Base-by-base conservation (phyloP, 2,888 invertebrate species). In the Vandiemenella viatica region DNA sequence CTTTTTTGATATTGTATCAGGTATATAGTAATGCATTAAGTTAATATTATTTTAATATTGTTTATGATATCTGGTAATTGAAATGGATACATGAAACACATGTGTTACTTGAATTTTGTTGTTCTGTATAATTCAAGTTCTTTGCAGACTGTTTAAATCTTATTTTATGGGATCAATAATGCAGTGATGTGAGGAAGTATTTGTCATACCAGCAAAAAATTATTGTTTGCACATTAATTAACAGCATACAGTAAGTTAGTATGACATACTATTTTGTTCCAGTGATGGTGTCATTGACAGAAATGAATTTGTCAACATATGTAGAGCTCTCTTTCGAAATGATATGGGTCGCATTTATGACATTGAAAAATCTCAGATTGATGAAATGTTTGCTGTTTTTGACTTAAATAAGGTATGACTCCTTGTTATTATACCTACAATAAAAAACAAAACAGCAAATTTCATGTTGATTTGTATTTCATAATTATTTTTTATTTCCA, bases 321-420 rank as follows among this genome's bases (percentile, higher is more conserved):
- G 87, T 65, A 80, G 85, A 56, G 87, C 89, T 0, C 66, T 91
- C 46, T 90, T 91, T 67, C 79, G 89, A 19, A 88, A 89, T 62
- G 87, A 86, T 61, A 79, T 79, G 58, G 89, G 89, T 1, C 83
- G 83, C 66, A 81, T 89, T 58, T 90, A 90, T 65, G 76, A 77
- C 10, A 68, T 90, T 53, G 75, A 83, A 0, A 76, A 80, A 51
- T 76, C 79, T 46, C 76, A 79, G 56, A 72, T 86, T 41, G 69
- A 74, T 38, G 83, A 87, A 59, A 79, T 87, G 58, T 89, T 88
- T 67, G 72, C 75, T 51, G 81, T 89, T 49, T 90, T 90, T 63
- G 89, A 90, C 65, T 75, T 72, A 55, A 81, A 89, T 58, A 71
- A 64, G 61, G 67, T 67, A 58, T 55, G 55, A 45, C 26, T 32